A percentile compares a stretch with the other conserved stretches of the same genome.
Conservation (phyloP, 2,797 vertebrate species). For the Anomalospiza imberbis region DNA sequence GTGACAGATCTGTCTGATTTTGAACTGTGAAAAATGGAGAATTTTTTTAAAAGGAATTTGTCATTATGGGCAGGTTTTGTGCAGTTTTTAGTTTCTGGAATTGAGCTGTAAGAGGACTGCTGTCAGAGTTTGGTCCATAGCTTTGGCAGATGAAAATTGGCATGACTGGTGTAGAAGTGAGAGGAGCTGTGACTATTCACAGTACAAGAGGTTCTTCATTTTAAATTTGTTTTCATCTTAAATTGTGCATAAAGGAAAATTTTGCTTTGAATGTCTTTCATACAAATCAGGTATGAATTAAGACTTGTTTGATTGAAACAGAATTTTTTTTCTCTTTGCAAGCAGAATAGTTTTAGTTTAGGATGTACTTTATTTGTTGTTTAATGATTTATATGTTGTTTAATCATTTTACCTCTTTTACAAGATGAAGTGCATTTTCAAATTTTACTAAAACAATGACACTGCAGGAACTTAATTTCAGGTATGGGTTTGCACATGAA, state of each 20-base stretch:
- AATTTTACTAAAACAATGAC: not conserved
- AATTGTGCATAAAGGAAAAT: not conserved
- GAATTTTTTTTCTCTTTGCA: not conserved
- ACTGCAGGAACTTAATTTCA: not conserved
- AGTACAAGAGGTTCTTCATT: not conserved
- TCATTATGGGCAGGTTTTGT: not conserved
- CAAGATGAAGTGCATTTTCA: not conserved
- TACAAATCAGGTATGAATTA: not conserved
- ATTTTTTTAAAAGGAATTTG: not conserved
- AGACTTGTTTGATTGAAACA: not conserved
- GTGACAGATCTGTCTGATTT: not conserved
- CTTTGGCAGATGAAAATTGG: not conserved
- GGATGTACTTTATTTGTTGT: not conserved
- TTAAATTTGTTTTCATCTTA: not conserved
- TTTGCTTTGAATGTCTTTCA: not conserved
- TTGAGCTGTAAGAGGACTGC: not conserved
- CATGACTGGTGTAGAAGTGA: not conserved
- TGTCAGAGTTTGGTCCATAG: not conserved
- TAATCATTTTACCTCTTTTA: not conserved
- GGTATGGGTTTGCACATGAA: not conserved
- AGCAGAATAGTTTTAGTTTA: not conserved
- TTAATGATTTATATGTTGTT: not conserved
- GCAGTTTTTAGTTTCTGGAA: not conserved
- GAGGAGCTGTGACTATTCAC: not conserved
- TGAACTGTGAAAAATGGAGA: not conserved